phyloP scores from a whole-genome alignment of 2,797 vertebrate species.

The Platalea minor region DNA sequence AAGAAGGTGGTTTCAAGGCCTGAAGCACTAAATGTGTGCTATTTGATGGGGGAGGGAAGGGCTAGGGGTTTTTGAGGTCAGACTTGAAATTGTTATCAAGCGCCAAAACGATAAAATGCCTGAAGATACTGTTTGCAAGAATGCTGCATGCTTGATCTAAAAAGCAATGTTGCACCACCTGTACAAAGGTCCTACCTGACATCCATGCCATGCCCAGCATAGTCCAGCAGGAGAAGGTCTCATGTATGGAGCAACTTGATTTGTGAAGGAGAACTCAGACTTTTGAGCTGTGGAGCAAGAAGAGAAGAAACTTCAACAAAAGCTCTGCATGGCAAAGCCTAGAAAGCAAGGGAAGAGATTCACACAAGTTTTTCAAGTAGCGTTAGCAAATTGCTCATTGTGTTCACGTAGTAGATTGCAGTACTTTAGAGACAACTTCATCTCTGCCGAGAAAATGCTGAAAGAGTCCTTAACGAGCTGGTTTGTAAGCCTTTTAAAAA shows the following conservation, averaged over 20 bases:
- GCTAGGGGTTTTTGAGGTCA: neutral
- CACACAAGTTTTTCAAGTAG: neutral
- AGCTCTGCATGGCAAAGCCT: neutral
- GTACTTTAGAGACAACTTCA: neutral
- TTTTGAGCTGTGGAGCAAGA: accelerated
- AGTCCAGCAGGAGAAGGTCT: neutral
- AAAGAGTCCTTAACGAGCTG: neutral
- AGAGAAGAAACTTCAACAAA: neutral
- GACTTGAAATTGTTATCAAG: neutral
- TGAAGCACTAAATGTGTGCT: neutral
- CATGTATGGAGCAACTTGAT: neutral
- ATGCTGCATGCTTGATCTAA: neutral
- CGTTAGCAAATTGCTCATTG: neutral
- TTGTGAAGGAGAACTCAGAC: neutral
- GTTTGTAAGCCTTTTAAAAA: neutral
- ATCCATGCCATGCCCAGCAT: neutral
- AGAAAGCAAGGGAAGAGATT: neutral
- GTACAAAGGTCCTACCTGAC: neutral
- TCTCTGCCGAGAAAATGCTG: neutral
- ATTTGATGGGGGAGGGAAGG: neutral
- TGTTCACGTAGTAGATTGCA: neutral
- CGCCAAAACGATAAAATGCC: neutral
- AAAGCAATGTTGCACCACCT: neutral
- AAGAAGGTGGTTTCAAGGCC: neutral
- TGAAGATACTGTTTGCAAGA: neutral